Base-by-base conservation (phyloP, 2,113 vertebrate species). In the Geococcyx californianus region DNA sequence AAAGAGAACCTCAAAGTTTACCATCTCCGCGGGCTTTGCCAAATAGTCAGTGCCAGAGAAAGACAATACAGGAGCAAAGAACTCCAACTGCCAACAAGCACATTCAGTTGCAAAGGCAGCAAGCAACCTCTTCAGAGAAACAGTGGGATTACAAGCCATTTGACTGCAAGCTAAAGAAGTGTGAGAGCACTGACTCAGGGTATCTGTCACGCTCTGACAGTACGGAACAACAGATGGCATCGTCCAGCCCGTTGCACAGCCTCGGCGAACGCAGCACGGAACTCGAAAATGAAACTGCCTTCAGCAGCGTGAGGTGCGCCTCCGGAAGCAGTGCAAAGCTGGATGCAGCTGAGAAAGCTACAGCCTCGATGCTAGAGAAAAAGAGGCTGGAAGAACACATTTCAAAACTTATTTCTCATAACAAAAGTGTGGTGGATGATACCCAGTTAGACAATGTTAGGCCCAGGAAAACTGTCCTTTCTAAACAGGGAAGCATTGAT, bases 401-500 rank as follows among this genome's bases (percentile, higher is more conserved):
- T 87, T 98, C 98, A 26, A 98, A 98, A 95, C 98, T 99, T 13
- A 99, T 99, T 92, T 99, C 99, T 11, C 98, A 99, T 63, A 99
- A 99, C 84, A 98, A 98, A 90, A 98, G 98, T 0, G 98, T 99
- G 63, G 98, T 99, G 89, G 99, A 99, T 26, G 98, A 99, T 68
- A 98, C 98, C 9, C 98, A 98, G 34, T 96, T 99, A 93, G 99
- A 99, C 84, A 99, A 98, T 0, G 99, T 99, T 17, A 98, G 99
- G 60, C 99, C 99, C 31, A 98, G 99, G 77, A 99, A 99, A 97
- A 99, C 99, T 0, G 96, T 99, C 77, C 95, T 99, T 67, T 99
- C 98, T 33, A 99, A 99, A 73, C 99, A 99, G 96, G 99, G 99
- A 15, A 99, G 99, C 95, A 99, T 99, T 9, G 99, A 99, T 94